Evolutionary conservation across 37 sponge, comb jelly and placozoan species (phyloP).

Genomic region (Bolinopsis microptera): DNA sequence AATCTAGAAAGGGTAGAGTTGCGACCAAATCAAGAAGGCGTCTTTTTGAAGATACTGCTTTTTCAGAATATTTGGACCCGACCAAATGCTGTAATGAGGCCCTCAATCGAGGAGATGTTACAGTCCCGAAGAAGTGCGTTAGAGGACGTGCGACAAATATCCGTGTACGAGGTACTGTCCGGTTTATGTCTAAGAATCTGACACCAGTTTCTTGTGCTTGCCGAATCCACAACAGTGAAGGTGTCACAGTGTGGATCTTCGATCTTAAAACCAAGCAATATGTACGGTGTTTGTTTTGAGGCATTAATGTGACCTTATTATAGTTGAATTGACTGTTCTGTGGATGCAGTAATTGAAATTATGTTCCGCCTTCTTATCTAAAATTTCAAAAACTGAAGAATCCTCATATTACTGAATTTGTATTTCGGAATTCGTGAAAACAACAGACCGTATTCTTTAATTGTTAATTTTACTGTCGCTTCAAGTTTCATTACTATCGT

Average conservation of each 20-base stretch:
- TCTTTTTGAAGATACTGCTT: constrained; percentile 12
- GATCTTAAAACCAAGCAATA: neutral
- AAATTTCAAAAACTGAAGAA: too few species aligned
- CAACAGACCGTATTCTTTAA: too few species aligned
- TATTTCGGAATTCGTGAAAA: too few species aligned
- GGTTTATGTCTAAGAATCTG: neutral
- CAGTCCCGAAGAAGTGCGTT: neutral
- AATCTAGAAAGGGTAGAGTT: constrained; percentile 39
- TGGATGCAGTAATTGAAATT: too few species aligned
- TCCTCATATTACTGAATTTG: too few species aligned
- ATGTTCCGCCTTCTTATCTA: too few species aligned
- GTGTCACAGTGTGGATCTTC: neutral
- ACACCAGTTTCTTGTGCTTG: constrained; percentile 41
- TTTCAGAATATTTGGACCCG: neutral
- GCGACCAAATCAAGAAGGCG: neutral
- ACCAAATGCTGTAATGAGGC: constrained; percentile 4
- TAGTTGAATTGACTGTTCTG: neutral
- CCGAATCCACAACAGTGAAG: neutral
- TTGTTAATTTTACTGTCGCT: too few species aligned
- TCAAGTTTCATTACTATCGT: too few species aligned
- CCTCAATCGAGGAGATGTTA: neutral
- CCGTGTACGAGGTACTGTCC: neutral
- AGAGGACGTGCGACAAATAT: neutral
- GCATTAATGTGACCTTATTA: neutral
- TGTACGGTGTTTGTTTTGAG: constrained; percentile 44